A percentile compares a stretch with the other conserved stretches of the same genome.
phyloP scores from a whole-genome alignment of 2,113 vertebrate species.

The Oncorhynchus keta region DNA sequence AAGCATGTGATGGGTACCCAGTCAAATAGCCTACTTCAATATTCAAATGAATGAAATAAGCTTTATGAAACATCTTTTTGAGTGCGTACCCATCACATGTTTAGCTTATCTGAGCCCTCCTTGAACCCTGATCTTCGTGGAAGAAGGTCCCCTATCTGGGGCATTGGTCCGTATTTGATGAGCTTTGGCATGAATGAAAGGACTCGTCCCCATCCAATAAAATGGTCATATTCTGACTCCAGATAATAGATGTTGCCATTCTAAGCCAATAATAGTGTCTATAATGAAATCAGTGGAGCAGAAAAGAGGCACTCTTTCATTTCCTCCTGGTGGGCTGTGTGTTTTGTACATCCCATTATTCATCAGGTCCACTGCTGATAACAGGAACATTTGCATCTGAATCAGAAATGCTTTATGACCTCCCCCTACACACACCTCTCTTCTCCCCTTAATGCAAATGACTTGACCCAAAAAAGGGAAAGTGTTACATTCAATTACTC shows the following conservation, averaged over 20 bases:
- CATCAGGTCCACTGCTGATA: conserved; percentile 71
- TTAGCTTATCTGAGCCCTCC: conserved; percentile 7
- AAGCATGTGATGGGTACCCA: too few relatives aligned
- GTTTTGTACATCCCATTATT: conserved; percentile 75
- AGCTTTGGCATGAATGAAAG: conserved; percentile 68
- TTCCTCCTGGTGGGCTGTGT: conserved; percentile 68
- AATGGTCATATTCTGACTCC: conserved; percentile 64
- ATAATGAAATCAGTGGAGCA: conserved; percentile 79
- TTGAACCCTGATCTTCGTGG: conserved; percentile 40
- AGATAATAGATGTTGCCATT: conserved; percentile 79
- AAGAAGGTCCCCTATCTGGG: conserved; percentile 56
- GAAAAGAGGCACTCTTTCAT: conserved; percentile 79
- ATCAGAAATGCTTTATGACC: conserved; percentile 72
- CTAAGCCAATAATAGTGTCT: conserved; percentile 78
- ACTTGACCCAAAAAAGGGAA: conserved; percentile 72
- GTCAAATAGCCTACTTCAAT: too few relatives aligned
- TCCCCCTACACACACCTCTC: not conserved
- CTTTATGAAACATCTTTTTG: too few relatives aligned
- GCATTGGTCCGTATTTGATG: conserved; percentile 61
- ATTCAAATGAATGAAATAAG: too few relatives aligned
- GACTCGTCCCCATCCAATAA: conserved; percentile 58
- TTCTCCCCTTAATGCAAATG: conserved; percentile 59
- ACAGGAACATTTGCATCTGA: conserved; percentile 77
- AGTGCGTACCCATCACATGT: not conserved
- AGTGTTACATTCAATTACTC: conserved; percentile 53